These are phyloP conservation scores for Mesoligia furuncula DNA, from an alignment of 2,888 invertebrate genomes.

Conservation along the genomic window DNA sequence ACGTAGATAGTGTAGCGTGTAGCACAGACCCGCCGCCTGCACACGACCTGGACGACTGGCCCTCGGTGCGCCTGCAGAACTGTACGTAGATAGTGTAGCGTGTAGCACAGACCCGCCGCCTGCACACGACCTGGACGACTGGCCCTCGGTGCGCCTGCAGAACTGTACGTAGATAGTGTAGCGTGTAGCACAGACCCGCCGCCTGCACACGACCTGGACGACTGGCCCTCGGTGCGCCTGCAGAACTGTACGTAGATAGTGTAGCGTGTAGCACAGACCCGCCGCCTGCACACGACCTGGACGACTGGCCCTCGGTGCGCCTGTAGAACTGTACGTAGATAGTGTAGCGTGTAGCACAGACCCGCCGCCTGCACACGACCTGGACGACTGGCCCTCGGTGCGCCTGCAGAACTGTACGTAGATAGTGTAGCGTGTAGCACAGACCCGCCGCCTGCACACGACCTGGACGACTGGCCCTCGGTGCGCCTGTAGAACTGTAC, in stretches of 20 bases:
- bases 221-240: no score
- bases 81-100: conserved; percentile 38
- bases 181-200: not conserved
- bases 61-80: conserved; percentile 37
- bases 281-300: conserved; percentile 62
- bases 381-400: conserved; percentile 15
- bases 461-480: conserved; percentile 9
- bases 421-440: conserved; percentile 6
- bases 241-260: conserved; percentile 63
- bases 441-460: not conserved
- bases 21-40: no score
- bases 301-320: conserved; percentile 85
- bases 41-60: not conserved
- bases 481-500: conserved; percentile 14
- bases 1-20: conserved; percentile 46
- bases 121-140: conserved; percentile 69
- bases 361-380: conserved; percentile 26
- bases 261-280: not conserved
- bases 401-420: conserved; percentile 55
- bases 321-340: conserved; percentile 71
- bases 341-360: conserved; percentile 28
- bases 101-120: not conserved
- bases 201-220: no score
- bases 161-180: conserved; percentile 64
- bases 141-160: conserved; percentile 81